Evolutionary conservation across 2,888 invertebrate species (phyloP).

Genomic region (Theretra japonica): DNA sequence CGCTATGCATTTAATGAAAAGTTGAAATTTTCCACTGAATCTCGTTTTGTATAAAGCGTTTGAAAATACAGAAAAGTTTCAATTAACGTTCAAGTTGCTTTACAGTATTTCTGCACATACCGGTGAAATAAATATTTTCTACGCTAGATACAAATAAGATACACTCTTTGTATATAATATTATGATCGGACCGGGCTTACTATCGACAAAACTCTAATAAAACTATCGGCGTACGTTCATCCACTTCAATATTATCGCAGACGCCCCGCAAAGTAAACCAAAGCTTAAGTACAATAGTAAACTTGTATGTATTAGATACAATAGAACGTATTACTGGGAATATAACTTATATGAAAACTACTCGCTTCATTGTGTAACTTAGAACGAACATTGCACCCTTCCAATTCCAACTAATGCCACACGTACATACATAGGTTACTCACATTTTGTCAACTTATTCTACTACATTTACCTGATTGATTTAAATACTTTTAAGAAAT

Average conservation of each 20-base stretch:
- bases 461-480: too few species aligned
- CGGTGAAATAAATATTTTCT: neutral
- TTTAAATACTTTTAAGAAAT: too few species aligned
- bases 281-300: neutral
- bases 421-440: too few species aligned
- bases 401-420: too few species aligned
- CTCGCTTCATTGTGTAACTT: too few species aligned
- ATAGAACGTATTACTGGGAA: neutral
- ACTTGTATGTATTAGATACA: conserved; percentile 6
- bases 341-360: neutral
- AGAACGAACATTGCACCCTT: too few species aligned
- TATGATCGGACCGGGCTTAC: neutral
- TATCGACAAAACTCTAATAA: conserved; percentile 11
- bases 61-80: neutral
- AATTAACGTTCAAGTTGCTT: neutral
- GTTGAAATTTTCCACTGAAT: neutral
- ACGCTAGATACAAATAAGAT: neutral
- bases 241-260: conserved; percentile 12
- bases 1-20: neutral
- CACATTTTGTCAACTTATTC: too few species aligned
- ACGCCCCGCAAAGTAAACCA: conserved; percentile 1
- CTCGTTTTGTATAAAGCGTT: neutral
- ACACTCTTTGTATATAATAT: conserved; percentile 10
- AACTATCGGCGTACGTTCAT: conserved; percentile 8
- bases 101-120: neutral